Evolutionary conservation across 2,797 vertebrate genomes (phyloP).

Genomic region (Leptoclinus maculatus): DNA sequence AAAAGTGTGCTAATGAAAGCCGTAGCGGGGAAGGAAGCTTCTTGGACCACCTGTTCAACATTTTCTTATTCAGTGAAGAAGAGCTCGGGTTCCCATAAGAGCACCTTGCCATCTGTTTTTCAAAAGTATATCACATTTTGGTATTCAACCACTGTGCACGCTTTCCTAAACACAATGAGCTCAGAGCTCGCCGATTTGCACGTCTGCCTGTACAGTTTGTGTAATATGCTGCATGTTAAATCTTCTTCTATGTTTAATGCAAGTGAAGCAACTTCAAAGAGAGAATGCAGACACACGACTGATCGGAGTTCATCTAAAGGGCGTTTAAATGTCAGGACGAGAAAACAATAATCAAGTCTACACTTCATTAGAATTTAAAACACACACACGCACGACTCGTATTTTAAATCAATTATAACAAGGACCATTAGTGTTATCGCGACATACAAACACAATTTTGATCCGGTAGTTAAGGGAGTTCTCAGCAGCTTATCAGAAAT

Average conservation of each 20-base stretch:
- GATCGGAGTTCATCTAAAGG: conserved; percentile 1
- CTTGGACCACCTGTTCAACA: conserved; percentile 73
- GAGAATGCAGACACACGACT: background rate
- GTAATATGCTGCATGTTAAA: background rate
- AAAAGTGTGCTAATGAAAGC: conserved; percentile 65
- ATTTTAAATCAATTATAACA: conserved; percentile 74
- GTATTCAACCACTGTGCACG: conserved; percentile 48
- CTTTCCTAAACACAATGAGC: conserved; percentile 54
- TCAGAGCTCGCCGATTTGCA: conserved; percentile 29
- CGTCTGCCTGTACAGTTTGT: conserved; percentile 19
- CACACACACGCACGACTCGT: conserved; percentile 45
- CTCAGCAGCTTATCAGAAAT: conserved; percentile 62
- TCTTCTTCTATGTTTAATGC: background rate
- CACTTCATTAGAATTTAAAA: conserved; percentile 19
- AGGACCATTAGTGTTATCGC: conserved; percentile 74
- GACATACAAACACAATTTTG: conserved; percentile 66
- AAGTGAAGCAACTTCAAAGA: background rate
- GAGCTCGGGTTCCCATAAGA: conserved; percentile 66
- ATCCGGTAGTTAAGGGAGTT: conserved; percentile 60
- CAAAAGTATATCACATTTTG: conserved; percentile 45
- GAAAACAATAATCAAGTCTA: background rate
- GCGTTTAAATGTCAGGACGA: background rate
- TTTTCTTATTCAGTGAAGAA: conserved; percentile 72
- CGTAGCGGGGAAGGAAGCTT: conserved; percentile 56
- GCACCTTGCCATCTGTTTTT: conserved; percentile 74